These are phyloP conservation scores for Sebastes iracundus DNA, from an alignment of 2,797 vertebrate genomes.

Conservation along the genomic window DNA sequence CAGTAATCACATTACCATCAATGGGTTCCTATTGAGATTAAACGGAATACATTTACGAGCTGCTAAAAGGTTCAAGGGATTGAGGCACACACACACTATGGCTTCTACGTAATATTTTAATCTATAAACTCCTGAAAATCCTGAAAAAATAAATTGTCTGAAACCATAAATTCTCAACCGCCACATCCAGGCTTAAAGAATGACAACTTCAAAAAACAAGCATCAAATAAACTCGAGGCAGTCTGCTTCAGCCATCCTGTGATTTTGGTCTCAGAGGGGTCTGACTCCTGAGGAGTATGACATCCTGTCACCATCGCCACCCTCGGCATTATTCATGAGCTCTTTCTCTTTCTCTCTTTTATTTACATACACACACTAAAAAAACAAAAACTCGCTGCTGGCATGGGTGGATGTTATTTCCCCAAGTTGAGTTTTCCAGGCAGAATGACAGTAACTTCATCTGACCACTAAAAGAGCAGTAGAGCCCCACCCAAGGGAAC, in stretches of 20 bases:
- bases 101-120: neutral
- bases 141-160: neutral
- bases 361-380: conserved; percentile 28
- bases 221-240: conserved; percentile 18
- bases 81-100: neutral
- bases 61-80: conserved; percentile 23
- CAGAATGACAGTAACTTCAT: conserved; percentile 25
- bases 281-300: conserved; percentile 58
- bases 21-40: conserved; percentile 39
- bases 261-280: conserved; percentile 59
- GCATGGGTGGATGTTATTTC: conserved; percentile 2
- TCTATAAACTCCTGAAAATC: neutral
- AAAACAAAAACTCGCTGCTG: conserved; percentile 7
- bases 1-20: conserved; percentile 52
- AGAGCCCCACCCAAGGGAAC: neutral
- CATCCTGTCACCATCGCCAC: conserved; percentile 60
- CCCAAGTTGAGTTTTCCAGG: conserved; percentile 13
- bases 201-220: neutral
- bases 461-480: neutral
- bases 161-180: neutral
- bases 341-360: conserved; percentile 10
- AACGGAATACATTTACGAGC: conserved; percentile 41
- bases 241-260: conserved; percentile 23
- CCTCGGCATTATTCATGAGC: conserved; percentile 63
- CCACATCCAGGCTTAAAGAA: neutral